These are phyloP conservation scores for Corythaeola cristata DNA, from an alignment of 2,113 vertebrate genomes.

Conservation along the genomic window DNA sequence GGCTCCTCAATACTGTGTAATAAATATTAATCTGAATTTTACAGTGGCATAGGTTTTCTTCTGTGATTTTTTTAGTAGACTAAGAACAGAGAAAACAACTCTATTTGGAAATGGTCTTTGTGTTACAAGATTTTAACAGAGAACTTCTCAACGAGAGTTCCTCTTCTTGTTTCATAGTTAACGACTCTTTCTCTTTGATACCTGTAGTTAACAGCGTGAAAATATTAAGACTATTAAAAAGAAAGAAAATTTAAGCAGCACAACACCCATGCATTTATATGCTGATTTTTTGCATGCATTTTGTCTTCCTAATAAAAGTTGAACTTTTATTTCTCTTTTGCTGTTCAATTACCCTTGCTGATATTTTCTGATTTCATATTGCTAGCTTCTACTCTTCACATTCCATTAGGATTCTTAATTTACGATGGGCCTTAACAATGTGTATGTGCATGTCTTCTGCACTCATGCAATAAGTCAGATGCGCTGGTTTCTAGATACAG, in stretches of 20 bases:
- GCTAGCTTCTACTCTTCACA: neutral
- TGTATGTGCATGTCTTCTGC: rapidly evolving
- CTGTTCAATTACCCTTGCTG: neutral
- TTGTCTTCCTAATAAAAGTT: neutral
- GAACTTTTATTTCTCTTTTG: neutral
- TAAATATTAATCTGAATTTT: neutral
- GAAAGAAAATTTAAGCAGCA: neutral
- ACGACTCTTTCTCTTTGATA: neutral
- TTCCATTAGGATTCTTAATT: neutral
- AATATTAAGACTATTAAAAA: neutral
- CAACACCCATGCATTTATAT: neutral
- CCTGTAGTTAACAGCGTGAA: neutral
- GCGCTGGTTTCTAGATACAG: neutral
- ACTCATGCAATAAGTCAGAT: neutral
- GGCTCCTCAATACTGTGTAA: neutral
- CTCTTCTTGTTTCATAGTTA: neutral
- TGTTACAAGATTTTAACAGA: neutral
- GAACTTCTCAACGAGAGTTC: neutral
- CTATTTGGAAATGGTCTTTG: neutral
- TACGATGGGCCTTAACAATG: neutral
- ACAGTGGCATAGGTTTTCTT: neutral
- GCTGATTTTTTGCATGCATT: neutral
- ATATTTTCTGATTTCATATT: neutral
- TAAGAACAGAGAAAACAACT: neutral
- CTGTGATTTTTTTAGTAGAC: neutral